phyloP scores from a whole-genome alignment of 2,888 invertebrate genomes.

The Cataglyphis albicans region DNA sequence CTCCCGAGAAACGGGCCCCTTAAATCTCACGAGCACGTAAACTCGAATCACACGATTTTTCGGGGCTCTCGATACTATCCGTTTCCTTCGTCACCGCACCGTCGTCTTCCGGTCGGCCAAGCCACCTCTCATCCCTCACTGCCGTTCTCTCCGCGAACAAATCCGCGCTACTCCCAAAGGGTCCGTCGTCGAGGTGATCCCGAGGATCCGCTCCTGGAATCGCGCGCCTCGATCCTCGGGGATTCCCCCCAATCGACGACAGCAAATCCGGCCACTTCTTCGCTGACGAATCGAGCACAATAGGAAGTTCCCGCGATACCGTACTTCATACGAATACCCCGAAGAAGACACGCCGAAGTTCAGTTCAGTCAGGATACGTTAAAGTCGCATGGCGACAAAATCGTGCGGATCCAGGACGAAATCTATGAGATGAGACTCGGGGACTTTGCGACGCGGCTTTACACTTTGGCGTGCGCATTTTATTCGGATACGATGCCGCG shows the following conservation, averaged over 20 bases:
- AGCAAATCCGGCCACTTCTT: constrained; percentile 27
- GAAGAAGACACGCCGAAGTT: not conserved
- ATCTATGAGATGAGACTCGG: not conserved
- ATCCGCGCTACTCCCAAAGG: constrained; percentile 29
- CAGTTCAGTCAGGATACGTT: not conserved
- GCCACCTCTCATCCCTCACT: constrained; percentile 45
- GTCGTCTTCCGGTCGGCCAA: constrained; percentile 19
- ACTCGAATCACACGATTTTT: not conserved
- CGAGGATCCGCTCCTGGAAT: constrained; percentile 32
- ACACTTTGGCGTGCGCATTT: not conserved
- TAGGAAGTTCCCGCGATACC: constrained; percentile 11
- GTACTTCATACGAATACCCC: not conserved
- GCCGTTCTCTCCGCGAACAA: constrained; percentile 43
- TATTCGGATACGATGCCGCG: constrained; percentile 21
- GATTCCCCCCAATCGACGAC: constrained; percentile 5
- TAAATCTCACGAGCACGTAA: not conserved
- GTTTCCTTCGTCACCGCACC: not conserved
- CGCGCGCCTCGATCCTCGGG: constrained; percentile 40
- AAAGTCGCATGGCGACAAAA: not conserved
- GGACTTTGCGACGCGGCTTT: not conserved
- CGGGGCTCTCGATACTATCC: constrained; percentile 9
- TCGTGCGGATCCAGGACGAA: not conserved
- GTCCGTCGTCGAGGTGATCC: not conserved
- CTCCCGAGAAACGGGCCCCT: not conserved
- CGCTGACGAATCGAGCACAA: constrained; percentile 25